Base-by-base conservation (phyloP, 2,797 vertebrate species). In the Gambusia yucatana region DNA sequence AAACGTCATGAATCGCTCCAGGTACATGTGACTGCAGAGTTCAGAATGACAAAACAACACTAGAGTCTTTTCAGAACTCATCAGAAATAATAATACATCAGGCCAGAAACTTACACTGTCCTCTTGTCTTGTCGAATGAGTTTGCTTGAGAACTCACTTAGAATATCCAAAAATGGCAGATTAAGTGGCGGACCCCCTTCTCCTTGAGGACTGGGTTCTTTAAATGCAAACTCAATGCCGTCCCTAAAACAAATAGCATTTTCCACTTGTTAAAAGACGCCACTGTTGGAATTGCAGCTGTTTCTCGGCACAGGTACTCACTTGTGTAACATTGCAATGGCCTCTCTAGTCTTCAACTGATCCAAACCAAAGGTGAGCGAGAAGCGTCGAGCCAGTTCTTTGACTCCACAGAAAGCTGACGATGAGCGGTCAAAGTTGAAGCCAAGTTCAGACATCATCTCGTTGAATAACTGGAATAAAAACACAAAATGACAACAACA, bases 1-100 rank as follows among this genome's bases (percentile, higher is more conserved):
- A 93, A 99, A 98, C 2, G 97, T 99, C 98, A 99, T 98, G 93
- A 99, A 99, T 92, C 98, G 97, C 96, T 99, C 98, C 96, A 99
- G 96, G 92, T 99, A 99, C 96, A 96, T 93, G 89, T 99, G 98
- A 85, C 98, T 99, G 95, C 59, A 92, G 44, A 77, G 73, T 57
- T 74, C 72, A 79, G 47, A 80, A 79, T 9, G 16, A 84, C 16
- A 83, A 48, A 3, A 73, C 43, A 59, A 10, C 43, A 8, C 82
- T 86, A 81, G 71, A 36, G 57, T 8, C 8, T 61, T 16, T 82
- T 57, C 9, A 47, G 47, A 44, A 41, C 30, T 75, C 11, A 3
- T 73, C 61, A 28, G 11, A 71, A 71, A 70, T 28, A 71, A 70
- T 28, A 0, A 13, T 36, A n/a, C 6, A 63, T 41, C 4, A 1